These are phyloP conservation scores for Sebastes fasciatus DNA, from an alignment of 2,113 vertebrate genomes.

Conservation along the genomic window DNA sequence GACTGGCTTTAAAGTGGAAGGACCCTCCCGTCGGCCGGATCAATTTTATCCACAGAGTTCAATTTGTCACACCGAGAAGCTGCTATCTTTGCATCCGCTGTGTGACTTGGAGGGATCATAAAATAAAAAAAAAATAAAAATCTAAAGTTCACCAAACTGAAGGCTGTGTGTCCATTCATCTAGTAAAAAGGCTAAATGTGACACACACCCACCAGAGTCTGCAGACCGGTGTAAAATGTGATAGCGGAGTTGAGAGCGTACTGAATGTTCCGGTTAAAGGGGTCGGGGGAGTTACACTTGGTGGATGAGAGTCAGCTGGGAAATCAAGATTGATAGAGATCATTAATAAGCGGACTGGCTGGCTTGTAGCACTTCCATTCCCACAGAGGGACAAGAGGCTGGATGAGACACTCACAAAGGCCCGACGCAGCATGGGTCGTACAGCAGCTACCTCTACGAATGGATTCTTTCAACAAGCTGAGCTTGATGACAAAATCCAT, in stretches of 20 bases:
- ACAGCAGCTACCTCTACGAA: conserved; percentile 59
- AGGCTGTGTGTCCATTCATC: conserved; percentile 17
- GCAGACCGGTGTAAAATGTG: conserved; percentile 26
- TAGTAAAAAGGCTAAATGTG: conserved; percentile 33
- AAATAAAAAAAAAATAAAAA: conserved; percentile 19
- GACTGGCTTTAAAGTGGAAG: conserved; percentile 35
- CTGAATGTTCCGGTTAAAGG: conserved; percentile 43
- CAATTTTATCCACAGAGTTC: conserved; percentile 36
- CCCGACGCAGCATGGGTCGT: conserved; percentile 51
- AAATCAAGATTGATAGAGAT: conserved; percentile 77
- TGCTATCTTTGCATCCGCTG: conserved; percentile 11
- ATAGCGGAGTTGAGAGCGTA: conserved; percentile 19
- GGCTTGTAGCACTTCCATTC: conserved; percentile 44
- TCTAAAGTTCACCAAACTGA: conserved; percentile 12
- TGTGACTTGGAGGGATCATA: neutral
- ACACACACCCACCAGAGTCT: conserved; percentile 32
- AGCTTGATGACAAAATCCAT: conserved; percentile 61
- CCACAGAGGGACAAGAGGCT: conserved; percentile 37
- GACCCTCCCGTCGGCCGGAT: conserved; percentile 30
- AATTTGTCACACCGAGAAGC: conserved; percentile 11
- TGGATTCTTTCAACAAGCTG: conserved; percentile 52
- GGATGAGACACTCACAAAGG: conserved; percentile 11
- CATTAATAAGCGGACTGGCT: conserved; percentile 76
- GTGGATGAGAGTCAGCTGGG: conserved; percentile 62
- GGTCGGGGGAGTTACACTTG: conserved; percentile 27